phyloP scores from a whole-genome alignment of 2,113 vertebrate genomes.

The Anarhynchus alexandrinus region DNA sequence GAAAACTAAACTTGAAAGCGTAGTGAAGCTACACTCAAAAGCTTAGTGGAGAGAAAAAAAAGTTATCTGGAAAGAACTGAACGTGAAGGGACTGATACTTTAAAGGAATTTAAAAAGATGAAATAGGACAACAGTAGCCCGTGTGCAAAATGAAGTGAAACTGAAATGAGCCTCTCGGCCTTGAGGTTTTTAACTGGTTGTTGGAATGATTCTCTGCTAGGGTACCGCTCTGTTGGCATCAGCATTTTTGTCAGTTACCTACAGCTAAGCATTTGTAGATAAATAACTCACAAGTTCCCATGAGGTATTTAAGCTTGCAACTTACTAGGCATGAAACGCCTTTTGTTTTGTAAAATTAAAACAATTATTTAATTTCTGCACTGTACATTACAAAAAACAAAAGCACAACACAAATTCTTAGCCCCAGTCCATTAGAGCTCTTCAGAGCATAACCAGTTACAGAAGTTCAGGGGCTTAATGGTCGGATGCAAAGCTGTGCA shows the following conservation, averaged over 20 bases:
- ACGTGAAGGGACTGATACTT: accelerated
- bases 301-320: not conserved
- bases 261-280: not conserved
- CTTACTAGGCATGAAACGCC: not conserved
- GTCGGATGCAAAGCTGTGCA: not conserved
- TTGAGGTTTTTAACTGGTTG: not conserved
- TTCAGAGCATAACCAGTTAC: not conserved
- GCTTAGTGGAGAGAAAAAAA: not conserved
- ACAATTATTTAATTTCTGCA: not conserved
- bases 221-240: not conserved
- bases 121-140: not conserved
- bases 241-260: not conserved
- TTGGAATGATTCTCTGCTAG: not conserved
- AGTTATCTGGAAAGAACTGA: not conserved
- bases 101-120: not conserved
- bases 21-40: not conserved
- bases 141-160: not conserved
- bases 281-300: not conserved
- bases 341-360: not conserved
- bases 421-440: not conserved
- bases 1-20: not conserved
- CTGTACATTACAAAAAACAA: not conserved
- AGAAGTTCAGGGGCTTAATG: not conserved
- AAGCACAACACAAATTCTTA: not conserved
- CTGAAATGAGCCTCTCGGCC: not conserved